These are phyloP conservation scores for Gari tellinella DNA, from an alignment of 2,888 invertebrate species.

Conservation along the genomic window DNA sequence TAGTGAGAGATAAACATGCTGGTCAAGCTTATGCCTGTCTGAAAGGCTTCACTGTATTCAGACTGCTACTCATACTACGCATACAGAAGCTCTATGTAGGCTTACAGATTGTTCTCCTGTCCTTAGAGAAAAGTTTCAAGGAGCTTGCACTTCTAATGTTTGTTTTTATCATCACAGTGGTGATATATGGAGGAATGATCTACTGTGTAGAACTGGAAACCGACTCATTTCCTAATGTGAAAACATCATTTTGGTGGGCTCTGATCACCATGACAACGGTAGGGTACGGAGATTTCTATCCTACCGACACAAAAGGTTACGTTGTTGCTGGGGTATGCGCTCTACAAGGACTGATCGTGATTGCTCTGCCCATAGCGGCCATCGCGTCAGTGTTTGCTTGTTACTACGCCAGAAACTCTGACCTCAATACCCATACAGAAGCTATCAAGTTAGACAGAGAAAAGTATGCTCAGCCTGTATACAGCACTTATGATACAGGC, in stretches of 20 bases:
- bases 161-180: conserved; percentile 63
- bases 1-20: conserved; percentile 18
- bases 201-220: conserved; percentile 69
- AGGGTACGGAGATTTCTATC: conserved; percentile 74
- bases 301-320: conserved; percentile 65
- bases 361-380: conserved; percentile 75
- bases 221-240: conserved; percentile 59
- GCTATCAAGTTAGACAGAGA: no score
- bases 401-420: conserved; percentile 59
- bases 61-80: conserved; percentile 68
- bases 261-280: conserved; percentile 75
- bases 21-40: conserved; percentile 57
- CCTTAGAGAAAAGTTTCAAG: conserved; percentile 63
- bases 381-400: conserved; percentile 74
- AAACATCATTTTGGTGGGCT: conserved; percentile 71
- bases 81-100: conserved; percentile 68
- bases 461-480: no score
- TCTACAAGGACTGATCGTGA: conserved; percentile 68
- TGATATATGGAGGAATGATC: conserved; percentile 70
- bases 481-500: no score
- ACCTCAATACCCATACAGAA: background rate
- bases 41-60: conserved; percentile 59
- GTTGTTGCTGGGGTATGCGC: conserved; percentile 71
- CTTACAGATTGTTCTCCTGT: conserved; percentile 68
- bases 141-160: conserved; percentile 67